A percentile compares a stretch with the other conserved stretches of the same genome.
These are phyloP conservation scores for Calameuta idolon DNA, from an alignment of 2,888 invertebrate genomes.

Conservation along the genomic window DNA sequence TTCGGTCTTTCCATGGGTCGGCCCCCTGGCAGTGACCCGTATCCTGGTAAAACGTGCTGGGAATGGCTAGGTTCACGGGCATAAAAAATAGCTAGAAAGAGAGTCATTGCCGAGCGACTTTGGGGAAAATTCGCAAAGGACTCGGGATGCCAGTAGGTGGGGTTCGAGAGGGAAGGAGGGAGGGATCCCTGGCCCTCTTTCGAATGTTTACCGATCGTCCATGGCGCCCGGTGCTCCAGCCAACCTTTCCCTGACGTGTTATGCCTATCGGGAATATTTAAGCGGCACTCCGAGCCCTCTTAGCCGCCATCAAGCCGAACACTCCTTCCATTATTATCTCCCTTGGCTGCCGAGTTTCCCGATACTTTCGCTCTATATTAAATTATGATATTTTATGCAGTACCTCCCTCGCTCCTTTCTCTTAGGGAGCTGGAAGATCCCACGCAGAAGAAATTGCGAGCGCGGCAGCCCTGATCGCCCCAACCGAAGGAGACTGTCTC, in stretches of 20 bases:
- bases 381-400: slow-evolving; percentile 42
- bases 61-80: background rate
- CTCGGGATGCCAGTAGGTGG: background rate
- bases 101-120: background rate
- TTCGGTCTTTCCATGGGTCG: background rate
- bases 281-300: slow-evolving; percentile 37
- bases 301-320: slow-evolving; percentile 25
- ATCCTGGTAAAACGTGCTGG: background rate
- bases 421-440: background rate
- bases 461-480: background rate
- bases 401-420: background rate
- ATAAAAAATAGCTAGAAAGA: background rate
- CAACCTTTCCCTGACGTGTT: background rate
- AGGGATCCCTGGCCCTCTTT: background rate
- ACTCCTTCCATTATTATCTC: slow-evolving; percentile 44
- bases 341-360: slow-evolving; percentile 39
- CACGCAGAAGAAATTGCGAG: background rate
- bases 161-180: background rate
- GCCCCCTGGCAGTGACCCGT: background rate
- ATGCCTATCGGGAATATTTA: slow-evolving; percentile 41
- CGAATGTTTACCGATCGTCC: background rate
- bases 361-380: slow-evolving; percentile 48
- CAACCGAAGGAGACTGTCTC: background rate
- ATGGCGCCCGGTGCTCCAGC: background rate
- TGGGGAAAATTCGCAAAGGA: background rate